Evolutionary conservation across 2,797 vertebrate genomes (phyloP).

Genomic region (Pangasius sanitwongsei): DNA sequence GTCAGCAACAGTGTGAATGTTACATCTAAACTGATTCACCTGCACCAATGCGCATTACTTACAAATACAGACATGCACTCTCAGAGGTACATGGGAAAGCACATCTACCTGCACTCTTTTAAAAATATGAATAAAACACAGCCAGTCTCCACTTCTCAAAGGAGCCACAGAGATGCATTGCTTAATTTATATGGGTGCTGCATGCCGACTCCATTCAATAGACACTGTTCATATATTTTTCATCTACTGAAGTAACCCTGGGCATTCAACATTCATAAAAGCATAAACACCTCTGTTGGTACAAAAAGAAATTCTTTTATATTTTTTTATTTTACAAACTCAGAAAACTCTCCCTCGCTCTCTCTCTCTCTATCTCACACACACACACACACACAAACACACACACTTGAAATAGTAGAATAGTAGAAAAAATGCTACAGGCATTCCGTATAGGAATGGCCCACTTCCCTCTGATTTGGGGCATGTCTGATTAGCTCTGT

Average conservation of each 20-base stretch:
- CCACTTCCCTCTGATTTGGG: slow-evolving; percentile 26
- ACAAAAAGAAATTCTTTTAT: slow-evolving; percentile 46
- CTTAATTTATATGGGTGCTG: slow-evolving; percentile 37
- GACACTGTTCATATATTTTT: slow-evolving; percentile 51
- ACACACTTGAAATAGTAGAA: not conserved
- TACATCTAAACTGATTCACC: slow-evolving; percentile 9
- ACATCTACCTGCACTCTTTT: slow-evolving; percentile 11
- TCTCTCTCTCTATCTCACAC: not conserved
- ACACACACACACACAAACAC: not conserved
- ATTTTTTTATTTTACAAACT: slow-evolving; percentile 49
- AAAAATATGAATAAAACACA: slow-evolving; percentile 15
- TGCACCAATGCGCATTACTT: slow-evolving; percentile 16
- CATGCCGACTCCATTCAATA: slow-evolving; percentile 14
- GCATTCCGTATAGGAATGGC: not conserved
- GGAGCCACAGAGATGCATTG: not conserved
- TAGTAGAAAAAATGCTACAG: not conserved
- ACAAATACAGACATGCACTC: not conserved
- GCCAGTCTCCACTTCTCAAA: slow-evolving; percentile 18
- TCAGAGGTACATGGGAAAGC: not conserved
- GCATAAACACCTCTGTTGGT: slow-evolving; percentile 66
- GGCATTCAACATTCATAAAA: slow-evolving; percentile 60
- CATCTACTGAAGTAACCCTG: slow-evolving; percentile 48
- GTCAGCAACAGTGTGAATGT: slow-evolving; percentile 4
- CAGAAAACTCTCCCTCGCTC: slow-evolving; percentile 30
- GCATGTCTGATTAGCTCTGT: slow-evolving; percentile 8